Evolutionary conservation across 2,888 invertebrate species (phyloP).

Genomic region (Thereva unica): DNA sequence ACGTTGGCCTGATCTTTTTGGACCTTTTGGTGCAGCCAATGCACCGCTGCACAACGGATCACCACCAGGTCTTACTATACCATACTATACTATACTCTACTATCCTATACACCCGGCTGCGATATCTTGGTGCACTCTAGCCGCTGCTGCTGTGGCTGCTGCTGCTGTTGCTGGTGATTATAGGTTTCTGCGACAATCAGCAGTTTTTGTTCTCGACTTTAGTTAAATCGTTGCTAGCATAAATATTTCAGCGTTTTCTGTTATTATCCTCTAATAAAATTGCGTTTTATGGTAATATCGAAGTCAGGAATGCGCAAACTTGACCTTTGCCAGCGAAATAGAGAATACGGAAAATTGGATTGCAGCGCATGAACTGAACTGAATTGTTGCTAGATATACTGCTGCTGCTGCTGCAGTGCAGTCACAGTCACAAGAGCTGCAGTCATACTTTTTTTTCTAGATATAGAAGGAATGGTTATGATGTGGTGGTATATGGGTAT

Average conservation of each 20-base stretch:
- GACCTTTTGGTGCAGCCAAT: conserved; percentile 31
- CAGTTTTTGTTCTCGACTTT: conserved; percentile 31
- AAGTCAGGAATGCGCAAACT: conserved; percentile 26
- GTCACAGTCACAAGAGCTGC: too few species aligned
- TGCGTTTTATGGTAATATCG: conserved; percentile 25
- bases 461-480: too few species aligned
- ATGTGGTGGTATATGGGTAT: too few species aligned
- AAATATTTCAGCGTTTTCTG: conserved; percentile 28
- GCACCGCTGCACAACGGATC: conserved; percentile 1
- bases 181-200: conserved; percentile 33
- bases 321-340: conserved; percentile 18
- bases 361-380: too few species aligned
- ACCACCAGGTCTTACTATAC: too few species aligned
- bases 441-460: too few species aligned
- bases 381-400: too few species aligned
- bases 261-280: conserved; percentile 32
- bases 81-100: too few species aligned
- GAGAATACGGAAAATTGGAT: conserved; percentile 19
- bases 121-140: neutral
- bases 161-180: conserved; percentile 25
- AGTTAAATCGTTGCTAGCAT: conserved; percentile 27
- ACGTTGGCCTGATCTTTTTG: conserved; percentile 33
- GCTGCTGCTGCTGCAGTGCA: too few species aligned
- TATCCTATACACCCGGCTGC: too few species aligned
- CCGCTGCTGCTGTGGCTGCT: conserved; percentile 11